Evolutionary conservation across 2,113 vertebrate species (phyloP).

Genomic region (Tupaia chinensis): DNA sequence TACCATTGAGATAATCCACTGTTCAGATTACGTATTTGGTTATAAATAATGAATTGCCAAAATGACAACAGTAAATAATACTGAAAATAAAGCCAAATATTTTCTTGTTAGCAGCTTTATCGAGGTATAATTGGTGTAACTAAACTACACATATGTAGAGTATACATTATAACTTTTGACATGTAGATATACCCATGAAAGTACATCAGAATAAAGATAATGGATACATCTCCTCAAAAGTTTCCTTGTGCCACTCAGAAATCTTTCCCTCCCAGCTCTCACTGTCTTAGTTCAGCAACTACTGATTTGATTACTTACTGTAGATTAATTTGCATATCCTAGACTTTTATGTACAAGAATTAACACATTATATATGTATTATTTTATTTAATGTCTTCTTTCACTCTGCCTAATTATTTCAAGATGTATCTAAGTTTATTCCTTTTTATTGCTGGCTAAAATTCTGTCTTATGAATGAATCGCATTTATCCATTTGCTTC

Average conservation of each 20-base stretch:
- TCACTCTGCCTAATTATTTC: slow-evolving; percentile 15
- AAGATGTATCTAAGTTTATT: slow-evolving; percentile 2
- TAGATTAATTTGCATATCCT: not conserved
- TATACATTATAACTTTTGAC: not conserved
- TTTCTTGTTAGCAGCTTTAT: not conserved
- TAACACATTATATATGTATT: not conserved
- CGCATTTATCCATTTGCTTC: slow-evolving; percentile 14
- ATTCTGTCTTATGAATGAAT: not conserved
- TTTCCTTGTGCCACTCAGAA: not conserved
- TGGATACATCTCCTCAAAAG: not conserved
- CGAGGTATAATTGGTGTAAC: not conserved
- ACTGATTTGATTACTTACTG: not conserved
- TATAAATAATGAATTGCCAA: slow-evolving; percentile 17
- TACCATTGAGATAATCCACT: slow-evolving; percentile 2
- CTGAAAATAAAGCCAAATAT: slow-evolving; percentile 24
- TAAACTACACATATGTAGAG: not conserved
- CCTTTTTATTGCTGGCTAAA: not conserved
- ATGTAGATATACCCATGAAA: not conserved
- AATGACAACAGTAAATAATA: slow-evolving; percentile 39
- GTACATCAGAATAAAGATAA: not conserved
- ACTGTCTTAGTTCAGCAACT: not conserved
- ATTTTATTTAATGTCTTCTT: not conserved
- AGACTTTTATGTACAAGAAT: not conserved
- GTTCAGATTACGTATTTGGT: slow-evolving; percentile 20
- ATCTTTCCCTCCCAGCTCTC: not conserved